Evolutionary conservation across 1,140 invertebrate genomes (phyloP).

Genomic region (Drosophila sturtevanti): DNA sequence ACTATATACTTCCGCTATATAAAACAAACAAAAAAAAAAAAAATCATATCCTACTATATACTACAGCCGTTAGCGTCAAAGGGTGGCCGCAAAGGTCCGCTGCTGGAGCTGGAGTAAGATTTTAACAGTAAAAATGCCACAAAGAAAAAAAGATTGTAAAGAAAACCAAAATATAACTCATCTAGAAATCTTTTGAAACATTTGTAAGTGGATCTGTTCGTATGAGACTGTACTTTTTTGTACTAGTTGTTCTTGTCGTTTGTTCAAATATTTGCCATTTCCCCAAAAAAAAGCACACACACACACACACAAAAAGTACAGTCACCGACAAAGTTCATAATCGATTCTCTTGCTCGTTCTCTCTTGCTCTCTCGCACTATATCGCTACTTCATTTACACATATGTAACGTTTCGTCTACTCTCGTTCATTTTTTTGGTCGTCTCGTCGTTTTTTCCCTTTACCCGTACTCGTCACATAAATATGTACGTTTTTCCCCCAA

Average conservation of each 20-base stretch:
- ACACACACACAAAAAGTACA: constrained; percentile 1
- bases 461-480: not conserved
- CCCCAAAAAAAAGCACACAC: too few species aligned
- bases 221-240: constrained; percentile 17
- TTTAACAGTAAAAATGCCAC: not conserved
- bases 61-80: constrained; percentile 80
- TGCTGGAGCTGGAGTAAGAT: constrained; percentile 77
- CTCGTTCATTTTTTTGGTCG: constrained; percentile 22
- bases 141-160: not conserved
- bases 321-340: not conserved
- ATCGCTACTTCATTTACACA: constrained; percentile 30
- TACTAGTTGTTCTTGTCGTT: constrained; percentile 12
- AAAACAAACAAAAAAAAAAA: constrained; percentile 57
- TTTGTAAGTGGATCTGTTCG: constrained; percentile 76
- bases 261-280: constrained; percentile 1
- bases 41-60: constrained; percentile 75
- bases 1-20: constrained; percentile 79
- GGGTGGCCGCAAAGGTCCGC: constrained; percentile 76
- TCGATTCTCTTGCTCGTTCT: constrained; percentile 15
- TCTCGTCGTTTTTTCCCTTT: too few species aligned
- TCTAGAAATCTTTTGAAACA: constrained; percentile 75
- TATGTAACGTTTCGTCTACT: constrained; percentile 27
- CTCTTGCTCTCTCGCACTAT: constrained; percentile 6
- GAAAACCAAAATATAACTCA: not conserved
- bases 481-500: constrained; percentile 5